Conservation (phyloP, 1,140 invertebrate genomes). For the Macrosteles quadrilineatus region DNA sequence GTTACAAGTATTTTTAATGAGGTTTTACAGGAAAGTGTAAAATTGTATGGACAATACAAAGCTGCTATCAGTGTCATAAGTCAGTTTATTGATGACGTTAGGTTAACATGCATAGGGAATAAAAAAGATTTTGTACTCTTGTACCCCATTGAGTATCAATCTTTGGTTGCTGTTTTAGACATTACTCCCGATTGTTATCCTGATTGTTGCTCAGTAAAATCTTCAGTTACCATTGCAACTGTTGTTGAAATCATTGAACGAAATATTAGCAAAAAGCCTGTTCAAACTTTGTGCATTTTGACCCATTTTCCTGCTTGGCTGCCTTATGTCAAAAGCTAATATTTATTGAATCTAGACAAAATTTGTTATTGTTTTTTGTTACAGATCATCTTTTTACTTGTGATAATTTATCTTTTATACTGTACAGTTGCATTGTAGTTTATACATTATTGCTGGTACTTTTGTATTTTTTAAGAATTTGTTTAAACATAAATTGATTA, state of each 20-base stretch:
- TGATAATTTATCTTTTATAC: no score
- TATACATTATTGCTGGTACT: no score
- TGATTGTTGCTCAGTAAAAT: background rate
- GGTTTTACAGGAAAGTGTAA: background rate
- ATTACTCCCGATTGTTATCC: background rate
- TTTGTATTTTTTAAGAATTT: no score
- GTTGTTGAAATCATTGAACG: background rate
- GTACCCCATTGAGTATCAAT: background rate
- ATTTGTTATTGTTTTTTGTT: background rate
- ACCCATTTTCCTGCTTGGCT: background rate
- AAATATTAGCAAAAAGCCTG: background rate
- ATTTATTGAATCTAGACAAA: background rate
- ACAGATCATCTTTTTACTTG: no score
- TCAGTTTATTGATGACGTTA: background rate
- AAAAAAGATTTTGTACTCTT: constrained; percentile 6
- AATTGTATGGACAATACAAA: background rate
- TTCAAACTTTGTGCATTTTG: background rate
- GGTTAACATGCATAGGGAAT: background rate
- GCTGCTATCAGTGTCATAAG: background rate
- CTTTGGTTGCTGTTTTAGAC: background rate
- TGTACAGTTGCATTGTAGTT: no score
- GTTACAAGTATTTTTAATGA: background rate
- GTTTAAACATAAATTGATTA: no score
- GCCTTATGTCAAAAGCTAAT: background rate
- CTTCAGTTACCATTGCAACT: background rate